Percentiles rank a stretch among this genome's conserved stretches.
Conservation (phyloP, 2,113 vertebrate genomes). For the Osmerus mordax region DNA sequence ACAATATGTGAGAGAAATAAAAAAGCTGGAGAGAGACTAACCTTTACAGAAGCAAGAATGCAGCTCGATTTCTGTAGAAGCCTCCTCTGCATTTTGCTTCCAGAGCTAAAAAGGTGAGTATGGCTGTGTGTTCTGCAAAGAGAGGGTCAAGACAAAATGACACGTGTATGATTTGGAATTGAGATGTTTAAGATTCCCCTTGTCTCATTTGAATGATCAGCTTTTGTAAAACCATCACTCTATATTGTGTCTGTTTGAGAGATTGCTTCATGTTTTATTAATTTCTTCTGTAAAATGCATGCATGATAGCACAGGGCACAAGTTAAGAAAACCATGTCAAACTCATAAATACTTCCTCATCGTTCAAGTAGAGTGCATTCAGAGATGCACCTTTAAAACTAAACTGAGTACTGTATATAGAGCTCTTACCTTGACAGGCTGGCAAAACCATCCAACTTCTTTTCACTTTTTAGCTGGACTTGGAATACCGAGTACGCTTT, state of each 20-base stretch:
- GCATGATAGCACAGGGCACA: too few species aligned
- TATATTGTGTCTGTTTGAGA: too few species aligned
- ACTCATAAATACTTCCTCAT: background rate
- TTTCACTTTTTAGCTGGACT: slow-evolving; percentile 55
- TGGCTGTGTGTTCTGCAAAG: slow-evolving; percentile 81
- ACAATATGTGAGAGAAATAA: slow-evolving; percentile 19
- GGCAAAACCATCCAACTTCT: slow-evolving; percentile 53
- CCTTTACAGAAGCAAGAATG: slow-evolving; percentile 77
- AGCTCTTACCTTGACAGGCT: slow-evolving; percentile 64
- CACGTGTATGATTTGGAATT: slow-evolving; percentile 57
- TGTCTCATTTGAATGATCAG: background rate
- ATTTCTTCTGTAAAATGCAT: too few species aligned
- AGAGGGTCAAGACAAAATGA: slow-evolving; percentile 69
- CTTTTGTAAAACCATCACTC: too few species aligned
- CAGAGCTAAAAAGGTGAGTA: slow-evolving; percentile 80
- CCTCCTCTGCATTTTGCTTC: slow-evolving; percentile 75
- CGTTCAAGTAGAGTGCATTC: slow-evolving; percentile 47
- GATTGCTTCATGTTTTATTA: too few species aligned
- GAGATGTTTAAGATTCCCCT: background rate
- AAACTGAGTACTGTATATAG: slow-evolving; percentile 29
- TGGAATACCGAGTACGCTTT: slow-evolving; percentile 47
- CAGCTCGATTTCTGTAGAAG: slow-evolving; percentile 69
- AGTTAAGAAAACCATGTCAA: background rate
- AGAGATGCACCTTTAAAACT: slow-evolving; percentile 60
- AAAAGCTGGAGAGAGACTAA: slow-evolving; percentile 70